Conservation (phyloP, 2,113 vertebrate species). For the Notiomystis cincta region DNA sequence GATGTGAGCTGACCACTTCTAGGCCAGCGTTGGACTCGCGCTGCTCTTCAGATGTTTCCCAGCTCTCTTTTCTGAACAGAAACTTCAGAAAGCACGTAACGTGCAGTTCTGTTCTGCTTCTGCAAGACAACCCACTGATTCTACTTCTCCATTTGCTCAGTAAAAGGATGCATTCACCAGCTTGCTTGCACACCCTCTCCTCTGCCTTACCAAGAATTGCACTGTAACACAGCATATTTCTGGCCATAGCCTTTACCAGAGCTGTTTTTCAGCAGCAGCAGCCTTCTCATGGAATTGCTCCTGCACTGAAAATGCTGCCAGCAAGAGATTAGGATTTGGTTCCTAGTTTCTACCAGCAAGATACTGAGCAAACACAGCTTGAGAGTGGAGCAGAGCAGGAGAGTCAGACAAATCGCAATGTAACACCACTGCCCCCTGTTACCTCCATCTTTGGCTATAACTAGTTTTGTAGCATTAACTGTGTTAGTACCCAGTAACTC, state of each 20-base stretch:
- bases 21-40: fast-evolving
- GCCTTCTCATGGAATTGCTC: not conserved
- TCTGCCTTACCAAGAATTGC: not conserved
- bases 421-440: not conserved
- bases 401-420: not conserved
- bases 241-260: not conserved
- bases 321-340: not conserved
- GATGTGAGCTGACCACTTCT: constrained; percentile 3
- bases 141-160: not conserved
- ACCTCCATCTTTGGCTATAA: not conserved
- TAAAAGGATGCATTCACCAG: not conserved
- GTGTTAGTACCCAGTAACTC: not conserved
- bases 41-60: constrained; percentile 1
- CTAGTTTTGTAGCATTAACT: not conserved
- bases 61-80: not conserved
- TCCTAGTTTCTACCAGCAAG: not conserved
- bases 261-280: not conserved
- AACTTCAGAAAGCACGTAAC: not conserved
- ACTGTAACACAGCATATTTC: not conserved
- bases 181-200: not conserved
- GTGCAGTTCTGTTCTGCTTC: not conserved
- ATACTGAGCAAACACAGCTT: not conserved
- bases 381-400: not conserved
- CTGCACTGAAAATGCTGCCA: not conserved
- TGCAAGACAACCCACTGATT: not conserved